Base-by-base conservation (phyloP, 2,113 vertebrate genomes). In the Paradoxurus hermaphroditus region DNA sequence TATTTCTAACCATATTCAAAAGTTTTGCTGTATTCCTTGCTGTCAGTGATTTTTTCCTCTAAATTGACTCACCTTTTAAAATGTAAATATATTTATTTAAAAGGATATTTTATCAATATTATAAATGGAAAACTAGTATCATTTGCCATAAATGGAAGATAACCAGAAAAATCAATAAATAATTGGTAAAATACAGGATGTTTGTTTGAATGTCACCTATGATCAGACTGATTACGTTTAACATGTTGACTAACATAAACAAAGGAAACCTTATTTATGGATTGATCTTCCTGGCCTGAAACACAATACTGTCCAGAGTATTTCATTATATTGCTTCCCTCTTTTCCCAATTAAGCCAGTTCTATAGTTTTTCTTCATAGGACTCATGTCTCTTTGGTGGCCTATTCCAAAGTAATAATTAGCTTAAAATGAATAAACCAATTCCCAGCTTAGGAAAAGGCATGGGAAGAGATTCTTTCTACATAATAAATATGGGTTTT, bases 81-180 rank as follows among this genome's bases (percentile, higher is more conserved):
- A 68, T 70, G 34, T 59, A 93, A 75, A 77, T 77, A 39, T 67
- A 49, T 86, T 81, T 34, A 81, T 86, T 81, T 51, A 81, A 94
- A 94, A 92, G 4, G 25, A 9, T 92, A 81, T 73, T 92, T 72
- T 86, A 86, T 86, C 29, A 92, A 9, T 67, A 62, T 90, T 90
- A 67, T 51, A 92, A 93, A 95, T 86, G 25, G 46, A 83, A 94
- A 92, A 88, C 31, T 21, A 75, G 29, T 81, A 73, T 97, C 53
- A 88, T 23, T 95, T 86, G 56, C 36, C 56, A 82, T 59, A 92
- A 95, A 29, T 92, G 25, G 31, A 86, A 13, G 21, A 27, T 59
- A 92, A n/a, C 89, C 39, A 94, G 63, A 97, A 79, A 97, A 97
- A 94, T 89, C 44, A 92, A 68, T 87, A 86, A 6, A 39, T 72